Evolutionary conservation across 2,888 invertebrate species (phyloP).

Genomic region (Nomada hirtipes): DNA sequence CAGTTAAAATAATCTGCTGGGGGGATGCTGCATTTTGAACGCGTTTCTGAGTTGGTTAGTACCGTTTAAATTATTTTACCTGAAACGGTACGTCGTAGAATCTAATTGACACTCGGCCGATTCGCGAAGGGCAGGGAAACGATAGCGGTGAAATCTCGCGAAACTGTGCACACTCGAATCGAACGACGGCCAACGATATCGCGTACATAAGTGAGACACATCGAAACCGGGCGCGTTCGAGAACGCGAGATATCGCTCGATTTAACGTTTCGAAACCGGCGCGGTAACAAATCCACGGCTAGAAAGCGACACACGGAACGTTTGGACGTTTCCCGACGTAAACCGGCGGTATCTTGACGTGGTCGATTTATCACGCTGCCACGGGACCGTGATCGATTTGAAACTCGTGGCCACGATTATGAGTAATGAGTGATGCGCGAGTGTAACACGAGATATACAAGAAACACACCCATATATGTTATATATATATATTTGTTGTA

Average conservation of each 20-base stretch:
- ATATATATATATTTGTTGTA: not conserved
- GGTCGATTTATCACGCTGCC: slow-evolving; percentile 40
- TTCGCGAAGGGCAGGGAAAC: slow-evolving; percentile 32
- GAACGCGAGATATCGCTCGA: slow-evolving; percentile 16
- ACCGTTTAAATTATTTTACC: too few species aligned
- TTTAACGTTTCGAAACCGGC: slow-evolving; percentile 37
- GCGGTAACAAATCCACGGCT: slow-evolving; percentile 23
- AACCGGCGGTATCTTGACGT: slow-evolving; percentile 40
- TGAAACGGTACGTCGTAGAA: not conserved
- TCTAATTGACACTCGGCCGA: not conserved
- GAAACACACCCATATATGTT: slow-evolving; percentile 45
- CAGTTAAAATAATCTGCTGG: too few species aligned
- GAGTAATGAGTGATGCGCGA: slow-evolving; percentile 62
- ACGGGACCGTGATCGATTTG: slow-evolving; percentile 29
- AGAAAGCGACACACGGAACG: slow-evolving; percentile 39
- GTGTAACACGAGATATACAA: slow-evolving; percentile 49
- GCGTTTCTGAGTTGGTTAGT: too few species aligned
- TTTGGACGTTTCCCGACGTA: slow-evolving; percentile 32
- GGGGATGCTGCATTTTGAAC: too few species aligned
- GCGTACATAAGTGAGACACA: slow-evolving; percentile 14
- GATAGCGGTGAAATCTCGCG: slow-evolving; percentile 4
- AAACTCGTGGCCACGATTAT: slow-evolving; percentile 18
- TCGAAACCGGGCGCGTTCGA: slow-evolving; percentile 36
- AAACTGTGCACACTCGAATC: not conserved
- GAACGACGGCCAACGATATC: not conserved